These are phyloP conservation scores for Zosterops hypoxanthus DNA, from an alignment of 2,113 vertebrate species.

Conservation along the genomic window DNA sequence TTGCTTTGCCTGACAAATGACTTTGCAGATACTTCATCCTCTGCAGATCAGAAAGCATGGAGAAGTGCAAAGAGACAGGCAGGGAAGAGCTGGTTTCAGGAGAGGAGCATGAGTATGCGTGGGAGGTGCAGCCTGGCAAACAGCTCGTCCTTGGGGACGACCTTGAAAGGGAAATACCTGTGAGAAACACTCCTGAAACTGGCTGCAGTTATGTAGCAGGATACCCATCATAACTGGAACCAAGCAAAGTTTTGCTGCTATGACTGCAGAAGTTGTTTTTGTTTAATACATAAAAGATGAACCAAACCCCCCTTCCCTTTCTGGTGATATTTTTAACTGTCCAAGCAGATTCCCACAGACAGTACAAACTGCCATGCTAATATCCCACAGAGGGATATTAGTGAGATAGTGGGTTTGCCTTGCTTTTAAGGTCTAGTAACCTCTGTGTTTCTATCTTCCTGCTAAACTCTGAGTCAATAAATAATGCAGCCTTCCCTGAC, in stretches of 20 bases:
- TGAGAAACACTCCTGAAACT: neutral
- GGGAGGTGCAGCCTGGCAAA: neutral
- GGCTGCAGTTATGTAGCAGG: neutral
- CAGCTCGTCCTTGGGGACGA: neutral
- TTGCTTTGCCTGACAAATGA: neutral
- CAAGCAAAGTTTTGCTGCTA: neutral
- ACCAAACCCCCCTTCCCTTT: neutral
- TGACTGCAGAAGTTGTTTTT: neutral
- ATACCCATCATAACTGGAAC: neutral
- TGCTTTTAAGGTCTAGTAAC: neutral
- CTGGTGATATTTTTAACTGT: neutral
- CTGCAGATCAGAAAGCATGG: neutral
- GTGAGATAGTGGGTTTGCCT: neutral
- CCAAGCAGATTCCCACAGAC: conserved; percentile 5
- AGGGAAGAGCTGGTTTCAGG: neutral
- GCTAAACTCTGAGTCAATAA: neutral
- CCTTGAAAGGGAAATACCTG: conserved; percentile 23
- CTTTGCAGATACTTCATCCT: neutral
- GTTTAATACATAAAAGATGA: neutral
- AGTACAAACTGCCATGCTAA: neutral
- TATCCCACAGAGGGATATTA: neutral
- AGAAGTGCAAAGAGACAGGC: neutral
- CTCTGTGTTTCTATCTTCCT: neutral
- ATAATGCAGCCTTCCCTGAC: neutral
- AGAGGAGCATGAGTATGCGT: neutral